These are phyloP conservation scores for Zaprionus lineosus DNA, from an alignment of 2,888 invertebrate species.

Conservation along the genomic window DNA sequence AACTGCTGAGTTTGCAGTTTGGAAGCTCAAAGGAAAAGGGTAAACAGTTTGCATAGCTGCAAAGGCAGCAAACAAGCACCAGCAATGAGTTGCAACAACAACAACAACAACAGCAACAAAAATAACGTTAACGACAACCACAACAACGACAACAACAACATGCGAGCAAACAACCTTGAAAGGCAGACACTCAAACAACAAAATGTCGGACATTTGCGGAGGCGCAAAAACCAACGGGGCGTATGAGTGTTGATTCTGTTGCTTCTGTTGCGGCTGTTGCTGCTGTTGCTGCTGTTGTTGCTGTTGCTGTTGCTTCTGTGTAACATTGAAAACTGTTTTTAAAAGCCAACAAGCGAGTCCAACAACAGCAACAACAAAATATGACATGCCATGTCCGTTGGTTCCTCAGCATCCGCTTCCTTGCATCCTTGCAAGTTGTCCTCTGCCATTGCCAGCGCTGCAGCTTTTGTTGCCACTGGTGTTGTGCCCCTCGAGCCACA, in stretches of 20 bases:
- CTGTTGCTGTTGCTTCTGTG: slow-evolving; percentile 33
- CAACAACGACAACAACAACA: slow-evolving; percentile 27
- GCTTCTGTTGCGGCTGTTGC: slow-evolving; percentile 28
- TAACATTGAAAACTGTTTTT: slow-evolving; percentile 70
- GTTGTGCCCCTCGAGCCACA: slow-evolving; percentile 12
- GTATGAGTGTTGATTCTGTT: slow-evolving; percentile 59
- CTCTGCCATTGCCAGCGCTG: slow-evolving; percentile 23
- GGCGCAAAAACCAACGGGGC: slow-evolving; percentile 49
- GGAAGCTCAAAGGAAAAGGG: slow-evolving; percentile 43
- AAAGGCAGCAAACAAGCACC: slow-evolving; percentile 31
- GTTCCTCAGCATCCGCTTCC: slow-evolving; percentile 68
- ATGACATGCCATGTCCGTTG: slow-evolving; percentile 72
- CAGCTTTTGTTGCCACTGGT: slow-evolving; percentile 36
- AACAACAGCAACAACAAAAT: slow-evolving; percentile 50
- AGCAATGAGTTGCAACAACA: slow-evolving; percentile 30
- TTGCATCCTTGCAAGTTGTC: slow-evolving; percentile 38
- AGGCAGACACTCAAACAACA: slow-evolving; percentile 49
- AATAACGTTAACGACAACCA: slow-evolving; percentile 31
- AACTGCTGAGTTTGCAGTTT: neutral
- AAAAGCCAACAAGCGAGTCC: slow-evolving; percentile 51
- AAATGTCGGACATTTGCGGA: slow-evolving; percentile 41
- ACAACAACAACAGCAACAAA: slow-evolving; percentile 14
- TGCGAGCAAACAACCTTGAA: slow-evolving; percentile 61
- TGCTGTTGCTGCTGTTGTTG: slow-evolving; percentile 15
- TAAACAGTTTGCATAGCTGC: slow-evolving; percentile 47